These are phyloP conservation scores for Cheilosia grossa DNA, from an alignment of 2,888 invertebrate species.

Conservation along the genomic window DNA sequence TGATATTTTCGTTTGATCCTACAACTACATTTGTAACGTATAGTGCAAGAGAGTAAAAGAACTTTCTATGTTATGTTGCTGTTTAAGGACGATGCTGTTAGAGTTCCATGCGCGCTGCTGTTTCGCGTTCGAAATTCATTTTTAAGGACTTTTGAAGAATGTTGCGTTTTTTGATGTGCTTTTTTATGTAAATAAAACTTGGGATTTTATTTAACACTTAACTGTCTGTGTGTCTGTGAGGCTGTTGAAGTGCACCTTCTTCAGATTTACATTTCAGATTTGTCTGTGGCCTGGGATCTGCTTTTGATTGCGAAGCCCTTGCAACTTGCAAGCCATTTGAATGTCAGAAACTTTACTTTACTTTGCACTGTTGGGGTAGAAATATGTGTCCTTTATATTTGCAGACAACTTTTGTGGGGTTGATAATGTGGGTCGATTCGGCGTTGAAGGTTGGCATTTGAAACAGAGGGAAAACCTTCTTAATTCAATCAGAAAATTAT, in stretches of 20 bases:
- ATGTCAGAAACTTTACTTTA: background rate
- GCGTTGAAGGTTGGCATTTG: too few species aligned
- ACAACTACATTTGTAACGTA: slow-evolving; percentile 1
- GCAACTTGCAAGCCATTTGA: slow-evolving; percentile 5
- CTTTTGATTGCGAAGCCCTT: slow-evolving; percentile 1
- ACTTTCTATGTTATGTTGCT: slow-evolving; percentile 26
- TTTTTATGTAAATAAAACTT: slow-evolving; percentile 62
- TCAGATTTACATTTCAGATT: background rate
- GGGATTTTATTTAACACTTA: slow-evolving; percentile 66
- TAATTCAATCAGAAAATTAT: background rate
- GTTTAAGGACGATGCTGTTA: slow-evolving; percentile 21
- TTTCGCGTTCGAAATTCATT: slow-evolving; percentile 46
- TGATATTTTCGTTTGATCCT: slow-evolving; percentile 27
- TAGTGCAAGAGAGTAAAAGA: slow-evolving; percentile 2
- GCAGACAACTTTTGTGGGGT: background rate
- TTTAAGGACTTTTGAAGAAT: slow-evolving; percentile 68
- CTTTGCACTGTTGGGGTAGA: background rate
- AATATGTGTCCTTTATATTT: background rate
- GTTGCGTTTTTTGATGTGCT: slow-evolving; percentile 56
- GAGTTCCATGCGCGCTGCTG: background rate
- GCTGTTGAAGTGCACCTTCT: slow-evolving; percentile 1
- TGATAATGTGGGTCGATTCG: background rate
- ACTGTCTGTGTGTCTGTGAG: background rate
- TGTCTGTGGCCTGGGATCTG: background rate
- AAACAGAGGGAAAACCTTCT: too few species aligned